A percentile compares a stretch with the other conserved stretches of the same genome.
Evolutionary conservation across 2,888 invertebrate genomes (phyloP).

Genomic region (Sycophila texana): DNA sequence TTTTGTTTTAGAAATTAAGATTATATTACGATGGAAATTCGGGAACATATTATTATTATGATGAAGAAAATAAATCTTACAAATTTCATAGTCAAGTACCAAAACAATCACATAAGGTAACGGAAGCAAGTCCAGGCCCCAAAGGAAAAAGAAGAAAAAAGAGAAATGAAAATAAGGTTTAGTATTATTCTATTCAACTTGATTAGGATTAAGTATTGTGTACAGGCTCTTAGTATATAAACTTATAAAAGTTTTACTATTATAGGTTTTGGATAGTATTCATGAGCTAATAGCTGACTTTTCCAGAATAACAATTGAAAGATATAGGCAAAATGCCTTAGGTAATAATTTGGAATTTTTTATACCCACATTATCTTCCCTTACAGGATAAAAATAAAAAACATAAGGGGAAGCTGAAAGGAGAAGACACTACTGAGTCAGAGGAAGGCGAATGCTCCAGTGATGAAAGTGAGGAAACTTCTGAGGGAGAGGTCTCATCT

Average conservation of each 20-base stretch:
- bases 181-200: not conserved
- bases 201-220: not conserved
- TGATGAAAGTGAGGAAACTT: conserved; percentile 68
- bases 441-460: conserved; percentile 85
- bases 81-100: conserved; percentile 88
- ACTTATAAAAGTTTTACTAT: conserved; percentile 46
- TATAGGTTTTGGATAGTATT: conserved; percentile 72
- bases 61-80: conserved; percentile 85
- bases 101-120: conserved; percentile 64
- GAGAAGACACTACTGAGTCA: conserved; percentile 69
- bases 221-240: not conserved
- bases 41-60: conserved; percentile 89
- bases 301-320: conserved; percentile 70
- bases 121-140: not conserved
- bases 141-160: conserved; percentile 44
- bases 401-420: conserved; percentile 61
- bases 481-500: conserved; percentile 61
- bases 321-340: conserved; percentile 68
- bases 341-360: conserved; percentile 67
- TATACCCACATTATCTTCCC: conserved; percentile 65
- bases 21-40: conserved; percentile 93
- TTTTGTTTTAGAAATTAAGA: conserved; percentile 84
- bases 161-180: conserved; percentile 63
- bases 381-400: conserved; percentile 71
- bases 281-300: conserved; percentile 70